Conservation (phyloP, 2,888 invertebrate species). For the Brachylomia viminalis region DNA sequence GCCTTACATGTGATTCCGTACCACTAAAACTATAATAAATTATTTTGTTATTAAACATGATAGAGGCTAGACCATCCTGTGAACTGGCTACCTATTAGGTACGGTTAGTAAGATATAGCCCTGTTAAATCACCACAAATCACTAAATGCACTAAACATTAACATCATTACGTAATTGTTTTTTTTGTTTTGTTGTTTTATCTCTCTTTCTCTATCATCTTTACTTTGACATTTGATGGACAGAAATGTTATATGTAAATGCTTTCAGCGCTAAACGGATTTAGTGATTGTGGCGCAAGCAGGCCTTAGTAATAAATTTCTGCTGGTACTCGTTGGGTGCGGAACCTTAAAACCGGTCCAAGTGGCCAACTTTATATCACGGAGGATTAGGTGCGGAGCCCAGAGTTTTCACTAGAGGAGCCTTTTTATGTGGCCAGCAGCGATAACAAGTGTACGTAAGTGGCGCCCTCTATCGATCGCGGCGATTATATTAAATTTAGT, state of each 20-base stretch:
- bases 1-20: constrained; percentile 6
- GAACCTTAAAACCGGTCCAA: constrained; percentile 16
- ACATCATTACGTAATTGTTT: no score
- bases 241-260: neutral
- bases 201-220: neutral
- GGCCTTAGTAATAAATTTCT: neutral
- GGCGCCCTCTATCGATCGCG: constrained; percentile 27
- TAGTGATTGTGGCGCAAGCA: neutral
- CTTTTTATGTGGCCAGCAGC: constrained; percentile 45
- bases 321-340: neutral
- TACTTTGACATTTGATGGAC: neutral
- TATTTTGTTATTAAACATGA: neutral
- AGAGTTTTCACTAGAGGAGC: constrained; percentile 40
- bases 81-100: neutral
- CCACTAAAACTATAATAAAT: neutral
- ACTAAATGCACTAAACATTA: neutral
- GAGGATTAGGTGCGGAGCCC: constrained; percentile 53
- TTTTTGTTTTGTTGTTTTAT: neutral
- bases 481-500: constrained; percentile 45
- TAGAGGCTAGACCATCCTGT: neutral
- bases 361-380: constrained; percentile 52
- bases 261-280: neutral
- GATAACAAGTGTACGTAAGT: constrained; percentile 48
- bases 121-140: neutral
- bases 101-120: neutral